Evolutionary conservation across 2,113 vertebrate genomes (phyloP), one percentile per base, ranked within the genome.

Genomic region (Bungarus multicinctus): DNA sequence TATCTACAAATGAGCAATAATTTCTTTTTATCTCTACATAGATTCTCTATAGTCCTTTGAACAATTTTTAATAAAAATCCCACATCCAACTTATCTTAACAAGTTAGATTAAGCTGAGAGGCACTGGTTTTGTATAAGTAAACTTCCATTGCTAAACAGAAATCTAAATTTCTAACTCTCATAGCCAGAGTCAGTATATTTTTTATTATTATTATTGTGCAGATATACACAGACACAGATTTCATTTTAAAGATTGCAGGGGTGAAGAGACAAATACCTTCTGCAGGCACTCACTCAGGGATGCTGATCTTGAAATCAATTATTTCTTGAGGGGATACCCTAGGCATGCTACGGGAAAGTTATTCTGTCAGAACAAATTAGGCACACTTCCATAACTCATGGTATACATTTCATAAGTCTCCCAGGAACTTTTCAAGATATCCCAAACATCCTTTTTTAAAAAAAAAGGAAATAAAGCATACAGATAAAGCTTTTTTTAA

Each of bases 291-390:
- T 96, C 93, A 90, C 91, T 94, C 34, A 95, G 94, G 95, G 94
- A 94, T 91, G 87, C 93, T 90, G 94, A 90, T 95, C 94, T 91
- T 94, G 94, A 92, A 92, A 95, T 86, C 57, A 53, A 94, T 89
- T 95, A 69, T 95, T 95, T 96, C 97, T 96, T 95, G 90, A 94
- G 96, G 96, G 96, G 94, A 96, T 95, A 95, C 95, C 95, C 95
- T 92, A 94, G 94, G 94, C 91, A 7, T 92, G 95, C 95, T 95
- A 64, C 1, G 4, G 95, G 93, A 93, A 96, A 95, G 94, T 88
- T 60, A 91, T 90, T 85, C 95, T 95, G 97, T 96, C 97, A 96
- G 90, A 89, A 30, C n/a, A 90, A 64, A 93, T 97, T 96, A 97
- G 94, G 90, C 92, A 85, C 69, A 94, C 92, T 93, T 96, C 95